phyloP scores from a whole-genome alignment of 2,888 invertebrate species.

The Copidosoma aretas region DNA sequence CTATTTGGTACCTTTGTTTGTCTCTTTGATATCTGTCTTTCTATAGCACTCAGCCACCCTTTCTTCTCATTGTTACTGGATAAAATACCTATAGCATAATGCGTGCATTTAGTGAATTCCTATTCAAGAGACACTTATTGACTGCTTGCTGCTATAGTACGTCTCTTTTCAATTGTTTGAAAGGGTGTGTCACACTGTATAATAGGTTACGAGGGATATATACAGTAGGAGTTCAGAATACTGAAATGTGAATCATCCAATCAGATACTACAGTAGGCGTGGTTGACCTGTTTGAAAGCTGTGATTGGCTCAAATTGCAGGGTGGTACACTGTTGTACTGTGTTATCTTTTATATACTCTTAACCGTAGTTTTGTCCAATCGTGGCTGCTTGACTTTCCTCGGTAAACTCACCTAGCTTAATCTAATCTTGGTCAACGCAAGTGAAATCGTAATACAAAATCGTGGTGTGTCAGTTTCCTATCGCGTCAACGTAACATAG shows the following conservation, averaged over 20 bases:
- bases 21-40: too few species aligned
- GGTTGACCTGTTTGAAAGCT: conserved; percentile 40
- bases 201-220: conserved; percentile 50
- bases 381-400: too few species aligned
- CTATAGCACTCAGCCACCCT: neutral
- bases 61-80: conserved; percentile 28
- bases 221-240: conserved; percentile 55
- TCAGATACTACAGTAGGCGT: conserved; percentile 47
- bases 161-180: conserved; percentile 37
- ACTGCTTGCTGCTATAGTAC: conserved; percentile 32
- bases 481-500: too few species aligned
- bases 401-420: too few species aligned
- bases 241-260: conserved; percentile 49
- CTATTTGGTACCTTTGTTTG: too few species aligned
- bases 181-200: conserved; percentile 37
- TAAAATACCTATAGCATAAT: conserved; percentile 31
- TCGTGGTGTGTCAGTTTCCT: too few species aligned
- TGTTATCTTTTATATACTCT: too few species aligned
- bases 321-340: conserved; percentile 45
- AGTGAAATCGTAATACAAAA: too few species aligned
- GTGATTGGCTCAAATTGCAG: conserved; percentile 52
- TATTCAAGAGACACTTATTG: conserved; percentile 40
- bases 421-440: too few species aligned
- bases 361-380: too few species aligned
- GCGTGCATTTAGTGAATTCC: conserved; percentile 32